Percentiles rank a stretch among this genome's conserved stretches.
phyloP scores from a whole-genome alignment of 1,140 invertebrate species.

The Habropoda laboriosa region DNA sequence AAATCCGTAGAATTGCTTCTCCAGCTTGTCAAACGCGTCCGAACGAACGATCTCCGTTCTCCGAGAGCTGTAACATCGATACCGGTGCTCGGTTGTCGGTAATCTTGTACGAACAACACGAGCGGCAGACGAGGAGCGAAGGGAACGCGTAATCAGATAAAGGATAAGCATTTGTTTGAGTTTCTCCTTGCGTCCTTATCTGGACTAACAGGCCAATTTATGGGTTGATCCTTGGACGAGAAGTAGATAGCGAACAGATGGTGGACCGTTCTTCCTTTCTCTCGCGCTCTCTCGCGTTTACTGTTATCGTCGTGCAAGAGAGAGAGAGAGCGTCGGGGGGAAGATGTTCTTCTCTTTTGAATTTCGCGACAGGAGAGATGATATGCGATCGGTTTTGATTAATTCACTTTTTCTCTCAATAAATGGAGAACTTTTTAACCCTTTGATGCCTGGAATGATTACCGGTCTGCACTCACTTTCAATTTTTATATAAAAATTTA shows the following conservation, averaged over 20 bases:
- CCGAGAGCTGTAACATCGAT: conserved; percentile 17
- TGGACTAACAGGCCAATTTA: conserved; percentile 50
- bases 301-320: not conserved
- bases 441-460: no score
- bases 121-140: not conserved
- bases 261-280: not conserved
- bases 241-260: conserved; percentile 9
- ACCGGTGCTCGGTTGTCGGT: conserved; percentile 7
- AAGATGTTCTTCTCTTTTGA: not conserved
- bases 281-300: not conserved
- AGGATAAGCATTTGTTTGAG: conserved; percentile 47
- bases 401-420: no score
- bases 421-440: no score
- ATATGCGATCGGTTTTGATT: no score
- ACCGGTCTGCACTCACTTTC: no score
- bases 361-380: no score
- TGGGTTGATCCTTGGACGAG: conserved; percentile 8
- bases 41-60: not conserved
- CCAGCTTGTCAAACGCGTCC: conserved; percentile 38
- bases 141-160: conserved; percentile 19
- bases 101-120: conserved; percentile 15
- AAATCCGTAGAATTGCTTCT: conserved; percentile 25
- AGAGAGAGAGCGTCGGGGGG: not conserved
- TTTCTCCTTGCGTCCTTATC: conserved; percentile 5
- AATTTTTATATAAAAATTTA: no score